Evolutionary conservation across 64 coral and sea anemone species (phyloP).

Genomic region (Trachythela sp.): DNA sequence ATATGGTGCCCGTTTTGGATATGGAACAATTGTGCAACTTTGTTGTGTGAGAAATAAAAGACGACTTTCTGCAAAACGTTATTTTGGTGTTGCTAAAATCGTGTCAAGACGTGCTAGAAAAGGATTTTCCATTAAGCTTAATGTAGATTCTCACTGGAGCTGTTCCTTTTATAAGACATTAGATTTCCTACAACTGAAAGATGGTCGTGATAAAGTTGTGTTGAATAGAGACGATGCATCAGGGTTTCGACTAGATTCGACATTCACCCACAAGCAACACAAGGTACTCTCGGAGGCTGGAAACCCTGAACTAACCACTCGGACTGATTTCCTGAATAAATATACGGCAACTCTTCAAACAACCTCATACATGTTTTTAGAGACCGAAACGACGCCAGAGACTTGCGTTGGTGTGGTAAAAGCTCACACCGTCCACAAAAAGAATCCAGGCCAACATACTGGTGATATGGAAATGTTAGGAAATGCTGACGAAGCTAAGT

Average conservation of each 20-base stretch:
- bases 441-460: slow-evolving; percentile 54
- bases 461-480: slow-evolving; percentile 35
- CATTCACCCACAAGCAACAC: slow-evolving; percentile 57
- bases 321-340: slow-evolving; percentile 50
- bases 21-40: slow-evolving; percentile 49
- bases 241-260: slow-evolving; percentile 44
- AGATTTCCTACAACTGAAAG: slow-evolving; percentile 46
- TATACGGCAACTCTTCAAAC: slow-evolving; percentile 54
- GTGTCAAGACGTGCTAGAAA: slow-evolving; percentile 24
- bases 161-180: slow-evolving; percentile 57
- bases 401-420: slow-evolving; percentile 48
- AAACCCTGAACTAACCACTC: slow-evolving; percentile 48
- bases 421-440: slow-evolving; percentile 25
- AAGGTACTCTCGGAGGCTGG: slow-evolving; percentile 31
- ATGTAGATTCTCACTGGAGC: slow-evolving; percentile 53
- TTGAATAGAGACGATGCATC: slow-evolving; percentile 54
- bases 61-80: slow-evolving; percentile 35
- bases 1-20: slow-evolving; percentile 15
- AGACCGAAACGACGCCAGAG: slow-evolving; percentile 37
- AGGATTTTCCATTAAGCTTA: slow-evolving; percentile 38
- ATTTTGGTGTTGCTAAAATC: slow-evolving; percentile 41
- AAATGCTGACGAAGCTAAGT: not conserved
- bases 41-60: slow-evolving; percentile 34
- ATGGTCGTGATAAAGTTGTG: slow-evolving; percentile 32
- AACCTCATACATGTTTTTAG: slow-evolving; percentile 46